Base-by-base conservation (phyloP, 64 coral and sea anemone species). In the Stylophora pistillata region DNA sequence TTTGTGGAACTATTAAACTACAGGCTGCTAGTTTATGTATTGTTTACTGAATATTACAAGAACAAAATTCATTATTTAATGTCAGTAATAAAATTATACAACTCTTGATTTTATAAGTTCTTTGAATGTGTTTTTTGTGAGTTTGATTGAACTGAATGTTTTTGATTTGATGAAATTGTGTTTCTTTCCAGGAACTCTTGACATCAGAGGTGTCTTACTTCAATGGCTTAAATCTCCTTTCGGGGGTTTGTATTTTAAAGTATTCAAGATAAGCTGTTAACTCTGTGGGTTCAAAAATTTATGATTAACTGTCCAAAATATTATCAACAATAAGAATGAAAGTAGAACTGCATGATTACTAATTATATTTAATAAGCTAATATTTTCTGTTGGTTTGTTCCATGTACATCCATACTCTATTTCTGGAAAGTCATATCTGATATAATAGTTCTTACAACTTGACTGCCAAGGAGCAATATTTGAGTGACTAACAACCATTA, bases 121-220 rank as follows among this genome's bases (percentile, higher is more conserved):
- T 47, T 7, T 47, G n/a, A n/a, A n/a, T n/a, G 37, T 47, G 37
- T 47, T 47, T 47, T 7, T 47, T 4, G 37, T 7, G 7, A 47
- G 7, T 47, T 47, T 47, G 37, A 47, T 47, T 47, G 7, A 47
- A 47, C 37, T 4, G 37, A 47, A 47, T 47, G 37, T 47, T 47
- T 47, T 47, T 64, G 17, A 21, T 9, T 7, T 23, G 20, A 64
- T 6, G 61, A 64, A 21, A 20, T 23, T 33, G 4, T 78, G 15
- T 57, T 53, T 55, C 54, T 69, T 27, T 83, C 5, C 29, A 90
- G 89, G 89, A 90, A 56, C 78, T 90, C 71, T 30, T 90, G 28
- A 82, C 89, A 32, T 82, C 89, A 21, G 89, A 90, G 80, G 66
- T 90, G 56, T 90, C 89, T 73, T 90, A 90, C 59, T 81, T 79